Evolutionary conservation across 2,113 vertebrate genomes (phyloP).

Genomic region (Symphodus melops): DNA sequence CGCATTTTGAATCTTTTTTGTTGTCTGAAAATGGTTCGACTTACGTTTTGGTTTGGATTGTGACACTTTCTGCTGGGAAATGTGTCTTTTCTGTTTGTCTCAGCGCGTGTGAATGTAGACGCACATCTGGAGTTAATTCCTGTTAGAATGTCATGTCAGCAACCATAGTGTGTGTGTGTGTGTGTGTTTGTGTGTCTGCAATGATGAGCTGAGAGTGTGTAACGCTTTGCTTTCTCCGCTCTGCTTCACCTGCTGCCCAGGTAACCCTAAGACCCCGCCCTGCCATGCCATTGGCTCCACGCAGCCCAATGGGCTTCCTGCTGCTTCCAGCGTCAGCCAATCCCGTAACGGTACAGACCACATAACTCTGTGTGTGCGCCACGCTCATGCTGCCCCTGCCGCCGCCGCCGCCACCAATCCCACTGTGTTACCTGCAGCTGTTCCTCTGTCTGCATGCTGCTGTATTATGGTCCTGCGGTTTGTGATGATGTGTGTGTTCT

Average conservation of each 20-base stretch:
- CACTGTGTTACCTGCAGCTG: constrained; percentile 38
- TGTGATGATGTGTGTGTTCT: constrained; percentile 15
- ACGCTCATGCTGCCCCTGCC: constrained; percentile 1
- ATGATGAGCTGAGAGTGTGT: constrained; percentile 35
- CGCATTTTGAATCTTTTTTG: not conserved
- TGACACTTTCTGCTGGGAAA: not conserved
- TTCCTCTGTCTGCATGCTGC: constrained; percentile 12
- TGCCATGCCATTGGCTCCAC: constrained; percentile 76
- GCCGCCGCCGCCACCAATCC: not conserved
- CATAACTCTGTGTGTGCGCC: constrained; percentile 66
- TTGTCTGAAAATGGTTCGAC: not conserved
- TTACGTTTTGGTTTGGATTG: not conserved
- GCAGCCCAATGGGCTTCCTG: constrained; percentile 77
- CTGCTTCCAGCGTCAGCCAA: constrained; percentile 73
- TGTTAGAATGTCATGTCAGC: constrained; percentile 11
- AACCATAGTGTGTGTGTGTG: not conserved
- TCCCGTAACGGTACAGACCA: constrained; percentile 79
- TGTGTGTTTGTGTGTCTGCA: constrained; percentile 2
- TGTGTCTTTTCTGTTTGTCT: not conserved
- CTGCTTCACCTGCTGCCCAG: constrained; percentile 79
- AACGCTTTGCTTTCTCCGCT: constrained; percentile 79
- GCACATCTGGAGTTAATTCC: not conserved
- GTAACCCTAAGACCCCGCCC: constrained; percentile 79
- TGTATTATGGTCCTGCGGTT: not conserved
- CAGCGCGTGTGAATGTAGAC: not conserved